Evolutionary conservation across 2,888 invertebrate genomes (phyloP).

Genomic region (Eumacrocentrus americanus): DNA sequence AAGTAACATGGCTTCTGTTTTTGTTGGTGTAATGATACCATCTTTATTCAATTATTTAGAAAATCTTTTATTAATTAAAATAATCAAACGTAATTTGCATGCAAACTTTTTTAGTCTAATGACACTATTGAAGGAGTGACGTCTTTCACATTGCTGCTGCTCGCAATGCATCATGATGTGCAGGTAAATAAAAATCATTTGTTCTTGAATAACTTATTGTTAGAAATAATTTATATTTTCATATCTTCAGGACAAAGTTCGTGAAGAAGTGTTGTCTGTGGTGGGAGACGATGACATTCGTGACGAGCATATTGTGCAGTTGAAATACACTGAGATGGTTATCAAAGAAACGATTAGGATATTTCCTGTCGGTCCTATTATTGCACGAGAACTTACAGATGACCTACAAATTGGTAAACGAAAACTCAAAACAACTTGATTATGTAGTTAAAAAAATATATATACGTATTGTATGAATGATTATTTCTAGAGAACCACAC

Average conservation of each 20-base stretch:
- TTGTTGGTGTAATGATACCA: background rate
- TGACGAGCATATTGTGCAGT: background rate
- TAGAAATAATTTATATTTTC: background rate
- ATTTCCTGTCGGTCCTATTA: slow-evolving; percentile 7
- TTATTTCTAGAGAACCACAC: slow-evolving; percentile 34
- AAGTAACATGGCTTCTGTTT: background rate
- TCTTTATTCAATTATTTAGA: background rate
- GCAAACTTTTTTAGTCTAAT: background rate
- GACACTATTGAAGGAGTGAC: background rate
- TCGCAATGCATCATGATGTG: slow-evolving; percentile 9
- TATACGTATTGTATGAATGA: background rate
- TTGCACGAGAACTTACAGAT: slow-evolving; percentile 3
- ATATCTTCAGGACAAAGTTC: slow-evolving; percentile 8
- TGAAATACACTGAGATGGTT: slow-evolving; percentile 7
- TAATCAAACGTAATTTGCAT: background rate
- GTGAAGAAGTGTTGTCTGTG: background rate
- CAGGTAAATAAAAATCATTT: background rate
- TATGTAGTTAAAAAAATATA: background rate
- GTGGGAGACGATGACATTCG: background rate
- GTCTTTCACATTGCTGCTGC: slow-evolving; percentile 4
- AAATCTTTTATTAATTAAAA: too few species aligned
- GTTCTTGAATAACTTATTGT: background rate
- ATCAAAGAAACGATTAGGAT: slow-evolving; percentile 8
- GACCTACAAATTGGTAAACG: slow-evolving; percentile 11
- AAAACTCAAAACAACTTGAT: too few species aligned